Conservation (phyloP, 2,888 invertebrate species). For the Odontocerum albicorne region DNA sequence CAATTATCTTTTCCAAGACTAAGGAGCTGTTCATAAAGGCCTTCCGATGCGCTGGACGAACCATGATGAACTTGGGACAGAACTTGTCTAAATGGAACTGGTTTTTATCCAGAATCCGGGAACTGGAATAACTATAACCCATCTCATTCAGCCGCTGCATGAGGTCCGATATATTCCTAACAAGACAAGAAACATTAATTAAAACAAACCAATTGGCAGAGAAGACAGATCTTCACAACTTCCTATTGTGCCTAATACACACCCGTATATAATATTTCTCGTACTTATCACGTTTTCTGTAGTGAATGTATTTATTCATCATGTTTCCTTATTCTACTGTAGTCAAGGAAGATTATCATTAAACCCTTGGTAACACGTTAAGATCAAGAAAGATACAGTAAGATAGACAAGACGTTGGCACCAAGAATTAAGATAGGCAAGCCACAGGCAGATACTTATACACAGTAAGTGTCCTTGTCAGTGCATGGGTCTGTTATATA, state of each 20-base stretch:
- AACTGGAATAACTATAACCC: conserved; percentile 52
- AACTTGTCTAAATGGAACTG: conserved; percentile 60
- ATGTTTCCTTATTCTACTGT: no score
- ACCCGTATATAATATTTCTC: neutral
- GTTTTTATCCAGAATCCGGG: conserved; percentile 50
- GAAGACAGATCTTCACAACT: no score
- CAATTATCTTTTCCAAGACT: conserved; percentile 51
- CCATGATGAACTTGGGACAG: conserved; percentile 61
- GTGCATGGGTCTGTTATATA: no score
- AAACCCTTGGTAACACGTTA: no score
- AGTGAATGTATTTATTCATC: no score
- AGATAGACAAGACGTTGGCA: no score
- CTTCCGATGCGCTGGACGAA: conserved; percentile 47
- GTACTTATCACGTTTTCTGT: neutral
- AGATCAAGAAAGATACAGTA: no score
- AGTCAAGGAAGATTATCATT: no score
- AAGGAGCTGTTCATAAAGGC: conserved; percentile 49
- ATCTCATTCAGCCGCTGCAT: conserved; percentile 49
- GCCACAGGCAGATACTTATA: no score
- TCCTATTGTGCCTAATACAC: neutral
- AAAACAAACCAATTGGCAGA: no score
- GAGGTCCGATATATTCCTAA: conserved; percentile 52
- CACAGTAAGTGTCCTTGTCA: no score
- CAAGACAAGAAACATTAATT: neutral
- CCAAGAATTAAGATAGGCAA: no score